These are phyloP conservation scores for Xylophagus ater DNA, from an alignment of 2,888 invertebrate species.

Conservation along the genomic window DNA sequence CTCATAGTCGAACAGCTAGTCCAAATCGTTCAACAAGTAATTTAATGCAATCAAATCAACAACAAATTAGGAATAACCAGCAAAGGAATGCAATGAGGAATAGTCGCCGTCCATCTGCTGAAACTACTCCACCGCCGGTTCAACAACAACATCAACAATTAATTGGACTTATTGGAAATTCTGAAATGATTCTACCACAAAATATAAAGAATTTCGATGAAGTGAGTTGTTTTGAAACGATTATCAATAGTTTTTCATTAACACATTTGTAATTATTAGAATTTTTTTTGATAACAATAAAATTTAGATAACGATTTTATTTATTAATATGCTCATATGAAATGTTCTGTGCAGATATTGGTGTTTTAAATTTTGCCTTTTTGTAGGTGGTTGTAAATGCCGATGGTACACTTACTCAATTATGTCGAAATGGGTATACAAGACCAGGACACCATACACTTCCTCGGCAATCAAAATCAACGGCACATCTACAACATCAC, in stretches of 20 bases:
- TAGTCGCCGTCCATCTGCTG: conserved; percentile 34
- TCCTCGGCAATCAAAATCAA: conserved; percentile 31
- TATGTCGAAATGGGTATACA: conserved; percentile 36
- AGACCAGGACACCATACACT: conserved; percentile 28
- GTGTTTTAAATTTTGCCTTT: too few species aligned
- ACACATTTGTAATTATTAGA: neutral
- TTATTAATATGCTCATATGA: too few species aligned
- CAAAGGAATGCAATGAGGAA: conserved; percentile 28
- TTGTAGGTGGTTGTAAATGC: conserved; percentile 28
- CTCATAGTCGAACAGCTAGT: conserved; percentile 62
- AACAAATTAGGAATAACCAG: conserved; percentile 29
- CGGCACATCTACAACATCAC: conserved; percentile 31
- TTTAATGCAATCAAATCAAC: conserved; percentile 23
- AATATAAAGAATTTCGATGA: conserved; percentile 33
- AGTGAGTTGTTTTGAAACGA: too few species aligned
- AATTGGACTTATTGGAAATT: conserved; percentile 20
- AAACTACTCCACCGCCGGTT: conserved; percentile 35
- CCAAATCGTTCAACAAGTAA: conserved; percentile 41
- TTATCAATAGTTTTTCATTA: neutral
- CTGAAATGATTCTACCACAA: conserved; percentile 27
- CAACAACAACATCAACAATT: conserved; percentile 18
- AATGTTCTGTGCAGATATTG: too few species aligned
- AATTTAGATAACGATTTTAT: conserved; percentile 1
- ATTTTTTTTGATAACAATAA: neutral
- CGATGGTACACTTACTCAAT: conserved; percentile 30